A percentile compares a stretch with the other conserved stretches of the same genome.
phyloP scores from a whole-genome alignment of 2,797 vertebrate genomes.

The Knipowitschia caucasica region DNA sequence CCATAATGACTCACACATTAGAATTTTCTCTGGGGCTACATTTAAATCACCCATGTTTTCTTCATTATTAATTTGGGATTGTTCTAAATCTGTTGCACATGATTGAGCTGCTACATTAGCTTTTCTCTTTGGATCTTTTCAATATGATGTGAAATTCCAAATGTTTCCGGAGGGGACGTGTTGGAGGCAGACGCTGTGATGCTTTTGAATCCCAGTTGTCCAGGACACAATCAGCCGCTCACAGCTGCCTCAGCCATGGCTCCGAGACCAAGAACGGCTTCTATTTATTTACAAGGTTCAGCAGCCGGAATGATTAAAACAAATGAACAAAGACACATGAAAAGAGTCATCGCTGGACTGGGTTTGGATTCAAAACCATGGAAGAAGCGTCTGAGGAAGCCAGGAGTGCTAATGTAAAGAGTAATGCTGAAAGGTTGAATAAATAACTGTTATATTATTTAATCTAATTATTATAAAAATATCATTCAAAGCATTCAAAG shows the following conservation, averaged over 20 bases:
- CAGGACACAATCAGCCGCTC: slow-evolving; percentile 63
- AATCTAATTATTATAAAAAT: no score
- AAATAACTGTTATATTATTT: no score
- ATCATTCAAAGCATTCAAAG: no score
- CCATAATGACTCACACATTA: slow-evolving; percentile 26
- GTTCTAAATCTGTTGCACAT: slow-evolving; percentile 23
- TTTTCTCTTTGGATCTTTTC: slow-evolving; percentile 13
- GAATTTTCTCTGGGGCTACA: slow-evolving; percentile 19
- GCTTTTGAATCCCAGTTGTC: slow-evolving; percentile 57
- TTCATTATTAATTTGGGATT: slow-evolving; percentile 32
- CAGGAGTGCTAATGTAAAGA: background rate
- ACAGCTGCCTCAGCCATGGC: slow-evolving; percentile 71
- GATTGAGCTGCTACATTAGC: slow-evolving; percentile 17
- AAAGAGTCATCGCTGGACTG: slow-evolving; percentile 32
- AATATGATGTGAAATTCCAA: slow-evolving; percentile 25
- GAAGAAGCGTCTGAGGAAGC: slow-evolving; percentile 24
- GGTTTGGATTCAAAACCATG: slow-evolving; percentile 26
- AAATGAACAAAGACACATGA: slow-evolving; percentile 24
- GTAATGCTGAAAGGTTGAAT: background rate
- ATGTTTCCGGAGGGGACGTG: slow-evolving; percentile 37
- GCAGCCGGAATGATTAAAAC: slow-evolving; percentile 36
- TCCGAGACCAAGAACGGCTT: slow-evolving; percentile 58
- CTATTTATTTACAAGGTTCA: slow-evolving; percentile 48
- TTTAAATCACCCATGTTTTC: slow-evolving; percentile 20
- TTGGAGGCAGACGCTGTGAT: slow-evolving; percentile 61